Conservation (phyloP, 2,888 invertebrate genomes). For the Lypha dubia region DNA sequence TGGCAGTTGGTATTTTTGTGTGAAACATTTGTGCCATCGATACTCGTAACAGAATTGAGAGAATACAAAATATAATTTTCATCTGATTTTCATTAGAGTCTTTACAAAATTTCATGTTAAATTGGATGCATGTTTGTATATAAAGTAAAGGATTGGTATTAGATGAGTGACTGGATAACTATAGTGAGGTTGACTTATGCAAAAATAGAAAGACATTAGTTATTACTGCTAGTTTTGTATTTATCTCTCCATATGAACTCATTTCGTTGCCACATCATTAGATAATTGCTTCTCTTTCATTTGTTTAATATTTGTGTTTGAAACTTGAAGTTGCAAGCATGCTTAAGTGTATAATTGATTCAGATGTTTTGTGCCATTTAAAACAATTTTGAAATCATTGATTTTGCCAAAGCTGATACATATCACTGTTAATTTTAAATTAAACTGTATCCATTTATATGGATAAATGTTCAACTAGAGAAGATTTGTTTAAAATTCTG, state of each 20-base stretch:
- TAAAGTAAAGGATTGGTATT: slow-evolving; percentile 37
- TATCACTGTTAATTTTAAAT: slow-evolving; percentile 9
- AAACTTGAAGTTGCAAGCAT: not conserved
- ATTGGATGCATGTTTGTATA: not conserved
- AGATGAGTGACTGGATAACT: slow-evolving; percentile 7
- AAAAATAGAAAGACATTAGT: slow-evolving; percentile 11
- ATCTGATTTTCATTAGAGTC: slow-evolving; percentile 31
- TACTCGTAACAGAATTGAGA: not conserved
- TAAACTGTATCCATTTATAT: not conserved
- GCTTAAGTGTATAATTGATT: slow-evolving; percentile 40
- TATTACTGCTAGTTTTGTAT: slow-evolving; percentile 16
- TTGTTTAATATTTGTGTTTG: slow-evolving; percentile 29
- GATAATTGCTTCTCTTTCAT: slow-evolving; percentile 64
- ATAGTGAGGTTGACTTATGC: slow-evolving; percentile 12
- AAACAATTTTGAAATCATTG: slow-evolving; percentile 62
- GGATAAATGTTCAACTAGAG: not conserved
- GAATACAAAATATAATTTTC: slow-evolving; percentile 1
- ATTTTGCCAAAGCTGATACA: slow-evolving; percentile 21
- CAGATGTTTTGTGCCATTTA: slow-evolving; percentile 46
- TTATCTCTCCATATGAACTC: slow-evolving; percentile 24
- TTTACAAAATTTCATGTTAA: slow-evolving; percentile 20
- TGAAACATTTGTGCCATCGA: not conserved
- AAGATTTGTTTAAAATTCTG: not conserved
- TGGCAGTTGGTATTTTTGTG: not conserved
- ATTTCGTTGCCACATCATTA: slow-evolving; percentile 65